Conservation (phyloP, 1,140 invertebrate species). For the Venturia canescens region DNA sequence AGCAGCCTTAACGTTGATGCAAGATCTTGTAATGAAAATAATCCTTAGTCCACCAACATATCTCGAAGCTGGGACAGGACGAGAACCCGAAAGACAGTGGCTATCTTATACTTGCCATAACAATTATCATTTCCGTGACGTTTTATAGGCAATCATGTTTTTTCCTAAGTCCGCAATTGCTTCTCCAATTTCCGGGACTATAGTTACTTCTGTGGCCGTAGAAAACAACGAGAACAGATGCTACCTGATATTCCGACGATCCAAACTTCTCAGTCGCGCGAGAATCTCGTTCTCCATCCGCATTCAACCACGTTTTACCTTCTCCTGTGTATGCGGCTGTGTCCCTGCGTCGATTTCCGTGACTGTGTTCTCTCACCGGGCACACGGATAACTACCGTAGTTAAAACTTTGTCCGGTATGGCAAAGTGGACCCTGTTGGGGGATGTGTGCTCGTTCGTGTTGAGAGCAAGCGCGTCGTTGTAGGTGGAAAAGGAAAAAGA, state of each 20-base stretch:
- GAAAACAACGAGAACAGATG: conserved; percentile 39
- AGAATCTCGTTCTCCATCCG: conserved; percentile 34
- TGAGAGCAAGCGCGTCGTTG: too few relatives aligned
- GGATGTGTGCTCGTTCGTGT: conserved; percentile 6
- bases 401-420: conserved; percentile 42
- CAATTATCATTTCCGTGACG: not conserved
- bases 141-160: not conserved
- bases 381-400: conserved; percentile 33
- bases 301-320: not conserved
- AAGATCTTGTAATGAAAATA: not conserved
- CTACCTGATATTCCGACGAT: conserved; percentile 39
- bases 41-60: not conserved
- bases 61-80: not conserved
- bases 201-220: conserved; percentile 41
- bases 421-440: conserved; percentile 33
- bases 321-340: not conserved
- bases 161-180: not conserved
- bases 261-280: conserved; percentile 44
- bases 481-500: not conserved
- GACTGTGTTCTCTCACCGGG: conserved; percentile 25
- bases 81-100: not conserved
- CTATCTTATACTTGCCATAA: not conserved
- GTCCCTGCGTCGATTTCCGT: conserved; percentile 40
- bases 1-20: not conserved
- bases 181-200: not conserved